These are phyloP conservation scores for Temnothorax longispinosus DNA, from an alignment of 1,140 invertebrate genomes.

Conservation along the genomic window DNA sequence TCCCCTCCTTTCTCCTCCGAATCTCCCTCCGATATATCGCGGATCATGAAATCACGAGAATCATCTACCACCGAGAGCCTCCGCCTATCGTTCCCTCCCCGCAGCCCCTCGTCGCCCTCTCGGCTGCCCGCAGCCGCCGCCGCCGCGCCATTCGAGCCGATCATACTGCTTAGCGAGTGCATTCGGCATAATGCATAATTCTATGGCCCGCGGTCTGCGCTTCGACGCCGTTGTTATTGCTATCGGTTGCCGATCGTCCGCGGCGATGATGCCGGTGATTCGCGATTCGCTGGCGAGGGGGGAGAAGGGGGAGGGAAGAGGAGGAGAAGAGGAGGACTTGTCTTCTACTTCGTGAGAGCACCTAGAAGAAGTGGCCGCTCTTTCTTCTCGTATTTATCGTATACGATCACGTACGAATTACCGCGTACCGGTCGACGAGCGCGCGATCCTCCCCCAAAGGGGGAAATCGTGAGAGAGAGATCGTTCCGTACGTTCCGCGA, in stretches of 20 bases:
- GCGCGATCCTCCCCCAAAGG: conserved; percentile 24
- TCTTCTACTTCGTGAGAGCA: conserved; percentile 53
- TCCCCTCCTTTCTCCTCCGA: conserved; percentile 16
- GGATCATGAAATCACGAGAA: conserved; percentile 80
- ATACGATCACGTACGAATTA: conserved; percentile 47
- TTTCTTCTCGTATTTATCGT: conserved; percentile 51
- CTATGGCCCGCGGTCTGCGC: conserved; percentile 63
- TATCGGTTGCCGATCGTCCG: conserved; percentile 46
- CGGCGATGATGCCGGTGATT: conserved; percentile 48
- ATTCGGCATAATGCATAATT: conserved; percentile 78
- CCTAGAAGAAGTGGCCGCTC: conserved; percentile 44
- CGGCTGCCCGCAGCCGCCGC: not conserved
- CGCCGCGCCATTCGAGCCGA: conserved; percentile 67
- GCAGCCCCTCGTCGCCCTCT: not conserved
- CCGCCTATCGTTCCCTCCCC: conserved; percentile 21
- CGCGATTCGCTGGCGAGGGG: not conserved
- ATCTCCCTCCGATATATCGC: conserved; percentile 72
- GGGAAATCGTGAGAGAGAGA: conserved; percentile 57
- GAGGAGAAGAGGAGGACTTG: not conserved
- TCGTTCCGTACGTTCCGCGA: conserved; percentile 44
- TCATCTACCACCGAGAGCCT: conserved; percentile 62
- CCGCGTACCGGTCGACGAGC: conserved; percentile 9
- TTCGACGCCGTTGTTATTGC: conserved; percentile 30
- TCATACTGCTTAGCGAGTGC: conserved; percentile 78
- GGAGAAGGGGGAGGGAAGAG: too few species aligned